Evolutionary conservation across 2,888 invertebrate species (phyloP), one percentile per base, ranked within the genome.

Genomic region (Eupithecia exiguata): DNA sequence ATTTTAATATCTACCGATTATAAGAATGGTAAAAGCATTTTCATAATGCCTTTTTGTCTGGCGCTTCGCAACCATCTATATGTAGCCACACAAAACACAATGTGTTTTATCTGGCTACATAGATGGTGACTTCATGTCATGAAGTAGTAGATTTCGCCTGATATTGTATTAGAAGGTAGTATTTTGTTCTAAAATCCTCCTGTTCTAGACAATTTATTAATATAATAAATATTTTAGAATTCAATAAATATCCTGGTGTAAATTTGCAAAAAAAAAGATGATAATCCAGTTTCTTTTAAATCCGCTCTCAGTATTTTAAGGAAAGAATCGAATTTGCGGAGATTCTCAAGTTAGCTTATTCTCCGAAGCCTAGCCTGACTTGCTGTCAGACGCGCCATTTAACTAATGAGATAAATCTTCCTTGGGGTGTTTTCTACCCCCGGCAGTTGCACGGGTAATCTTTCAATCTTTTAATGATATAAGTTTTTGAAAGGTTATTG

Each of bases 381-480:
- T 87, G 84, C 89, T 92, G 92, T 93, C 85, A 78, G 77, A 84
- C 92, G 91, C 87, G 83, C 90, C 92, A 93, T 94, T 94, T 91
- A 92, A 92, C 93, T 92, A 92, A 94, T 91, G 90, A 92, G 91
- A 93, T 93, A 92, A 93, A 92, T 92, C 91, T 90, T 85, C 84
- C 78, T 68, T 84, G 88, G 89, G 84, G 80, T 80, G 86, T 86
- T 90, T 91, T 90, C 89, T 90, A 89, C 91, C 92, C 92, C 88
- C 86, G 84, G 85, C 83, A 84, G 87, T 84, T 84, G 89, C 87
- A 88, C 85, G 85, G 90, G 92, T 89, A 93, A 94, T 94, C 93
- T 91, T 91, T 90, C 92, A 92, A 93, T 93, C 93, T 93, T 90
- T 90, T 93, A 93, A 93, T 93, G 94, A 92, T 89, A 88, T 87